A percentile compares a stretch with the other conserved stretches of the same genome.
phyloP scores from a whole-genome alignment of 1,140 invertebrate genomes.

The Dinoponera quadriceps region DNA sequence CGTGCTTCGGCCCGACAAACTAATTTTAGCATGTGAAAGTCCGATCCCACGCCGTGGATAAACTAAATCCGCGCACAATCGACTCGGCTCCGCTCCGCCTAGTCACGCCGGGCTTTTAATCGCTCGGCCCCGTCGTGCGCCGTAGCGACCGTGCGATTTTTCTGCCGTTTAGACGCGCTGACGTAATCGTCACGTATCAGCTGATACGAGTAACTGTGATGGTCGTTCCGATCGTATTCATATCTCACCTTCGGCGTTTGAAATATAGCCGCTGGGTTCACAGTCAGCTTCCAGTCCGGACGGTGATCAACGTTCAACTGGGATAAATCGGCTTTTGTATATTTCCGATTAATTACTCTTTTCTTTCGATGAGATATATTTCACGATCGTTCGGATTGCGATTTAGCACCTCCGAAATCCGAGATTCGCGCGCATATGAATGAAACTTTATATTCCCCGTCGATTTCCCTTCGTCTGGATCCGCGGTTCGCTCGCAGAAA shows the following conservation, averaged over 20 bases:
- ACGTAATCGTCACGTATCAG: conserved; percentile 41
- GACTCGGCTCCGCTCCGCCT: conserved; percentile 20
- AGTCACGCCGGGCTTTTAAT: conserved; percentile 62
- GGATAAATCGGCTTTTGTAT: too few relatives aligned
- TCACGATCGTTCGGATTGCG: too few relatives aligned
- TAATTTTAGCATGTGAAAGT: conserved; percentile 73
- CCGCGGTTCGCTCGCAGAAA: too few relatives aligned
- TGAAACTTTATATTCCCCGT: too few relatives aligned
- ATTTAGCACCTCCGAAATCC: too few relatives aligned
- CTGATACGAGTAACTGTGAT: conserved; percentile 35
- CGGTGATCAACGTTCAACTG: neutral
- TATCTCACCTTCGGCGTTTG: neutral
- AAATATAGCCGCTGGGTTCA: neutral
- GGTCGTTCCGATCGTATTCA: neutral
- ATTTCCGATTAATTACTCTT: too few relatives aligned
- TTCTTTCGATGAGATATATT: too few relatives aligned
- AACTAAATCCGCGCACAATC: conserved; percentile 64
- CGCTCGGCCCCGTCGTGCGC: conserved; percentile 31
- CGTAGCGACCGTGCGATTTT: conserved; percentile 56
- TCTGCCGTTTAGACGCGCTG: conserved; percentile 16
- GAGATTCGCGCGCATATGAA: too few relatives aligned
- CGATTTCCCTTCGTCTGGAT: too few relatives aligned
- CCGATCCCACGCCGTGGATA: conserved; percentile 65
- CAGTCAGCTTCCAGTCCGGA: neutral
- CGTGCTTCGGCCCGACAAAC: conserved; percentile 46